These are phyloP conservation scores for Ptychoptera albimana DNA, from an alignment of 2,888 invertebrate species.

Conservation along the genomic window DNA sequence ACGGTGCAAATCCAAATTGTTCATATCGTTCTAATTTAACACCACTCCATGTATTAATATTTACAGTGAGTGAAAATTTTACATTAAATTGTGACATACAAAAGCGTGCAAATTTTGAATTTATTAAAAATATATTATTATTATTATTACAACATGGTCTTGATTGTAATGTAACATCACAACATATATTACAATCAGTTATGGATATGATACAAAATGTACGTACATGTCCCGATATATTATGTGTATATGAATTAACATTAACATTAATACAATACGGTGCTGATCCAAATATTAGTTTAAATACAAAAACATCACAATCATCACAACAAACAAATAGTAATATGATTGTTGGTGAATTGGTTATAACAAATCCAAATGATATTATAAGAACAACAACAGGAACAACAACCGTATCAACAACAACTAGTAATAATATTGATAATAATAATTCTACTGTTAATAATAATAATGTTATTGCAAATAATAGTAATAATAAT, in stretches of 20 bases:
- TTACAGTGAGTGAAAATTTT: slow-evolving; percentile 54
- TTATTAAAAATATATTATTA: slow-evolving; percentile 50
- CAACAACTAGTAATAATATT: not conserved
- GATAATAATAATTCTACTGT: slow-evolving; percentile 10
- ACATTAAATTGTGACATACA: slow-evolving; percentile 48
- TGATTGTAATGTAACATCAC: slow-evolving; percentile 47
- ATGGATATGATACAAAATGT: slow-evolving; percentile 55
- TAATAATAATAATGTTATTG: slow-evolving; percentile 6
- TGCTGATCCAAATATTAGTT: slow-evolving; percentile 51
- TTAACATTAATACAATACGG: slow-evolving; percentile 56
- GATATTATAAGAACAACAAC: slow-evolving; percentile 10
- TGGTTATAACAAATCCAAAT: slow-evolving; percentile 6
- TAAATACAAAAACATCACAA: slow-evolving; percentile 29
- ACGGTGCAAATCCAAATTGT: slow-evolving; percentile 60
- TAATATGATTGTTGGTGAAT: slow-evolving; percentile 17
- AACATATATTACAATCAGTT: slow-evolving; percentile 53
- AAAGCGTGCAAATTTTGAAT: slow-evolving; percentile 49
- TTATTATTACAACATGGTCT: slow-evolving; percentile 49
- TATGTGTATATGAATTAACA: slow-evolving; percentile 51
- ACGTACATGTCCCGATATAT: slow-evolving; percentile 46
- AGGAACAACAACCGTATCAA: not conserved
- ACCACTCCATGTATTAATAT: slow-evolving; percentile 51
- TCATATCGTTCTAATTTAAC: slow-evolving; percentile 49
- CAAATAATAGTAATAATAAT: slow-evolving; percentile 3
- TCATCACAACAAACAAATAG: slow-evolving; percentile 28